Percentiles rank a stretch among this genome's conserved stretches.
These are phyloP conservation scores for Momotus momota DNA, from an alignment of 2,797 vertebrate species.

Conservation along the genomic window DNA sequence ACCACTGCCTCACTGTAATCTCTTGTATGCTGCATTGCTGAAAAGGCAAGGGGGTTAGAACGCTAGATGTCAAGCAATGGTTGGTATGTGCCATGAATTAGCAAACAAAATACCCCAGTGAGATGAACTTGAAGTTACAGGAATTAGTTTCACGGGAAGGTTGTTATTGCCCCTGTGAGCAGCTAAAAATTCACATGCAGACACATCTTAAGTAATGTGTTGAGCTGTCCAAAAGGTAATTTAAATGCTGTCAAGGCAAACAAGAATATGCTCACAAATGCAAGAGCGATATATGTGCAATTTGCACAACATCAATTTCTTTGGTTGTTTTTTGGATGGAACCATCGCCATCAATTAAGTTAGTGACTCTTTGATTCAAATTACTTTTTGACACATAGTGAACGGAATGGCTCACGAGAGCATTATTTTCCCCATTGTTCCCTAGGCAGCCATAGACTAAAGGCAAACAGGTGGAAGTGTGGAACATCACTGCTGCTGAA, in stretches of 20 bases:
- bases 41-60: conserved; percentile 43
- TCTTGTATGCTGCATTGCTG: not conserved
- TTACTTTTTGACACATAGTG: conserved; percentile 80
- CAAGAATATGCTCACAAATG: conserved; percentile 79
- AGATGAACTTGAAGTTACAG: conserved; percentile 61
- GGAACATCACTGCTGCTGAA: conserved; percentile 38
- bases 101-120: not conserved
- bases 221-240: conserved; percentile 78
- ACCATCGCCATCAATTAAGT: conserved; percentile 78
- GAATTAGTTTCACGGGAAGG: conserved; percentile 74
- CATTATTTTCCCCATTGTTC: conserved; percentile 73
- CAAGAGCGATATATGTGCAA: conserved; percentile 78
- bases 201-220: conserved; percentile 79
- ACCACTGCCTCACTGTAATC: not conserved
- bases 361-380: conserved; percentile 78
- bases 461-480: conserved; percentile 76
- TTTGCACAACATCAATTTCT: conserved; percentile 80
- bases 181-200: conserved; percentile 72
- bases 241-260: conserved; percentile 82
- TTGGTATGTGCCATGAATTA: conserved; percentile 29
- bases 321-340: conserved; percentile 76
- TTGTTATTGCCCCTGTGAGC: conserved; percentile 74
- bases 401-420: conserved; percentile 65
- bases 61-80: not conserved
- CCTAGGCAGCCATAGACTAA: conserved; percentile 67